Base-by-base conservation (phyloP, 2,888 invertebrate species). In the Mythimna ferrago region DNA sequence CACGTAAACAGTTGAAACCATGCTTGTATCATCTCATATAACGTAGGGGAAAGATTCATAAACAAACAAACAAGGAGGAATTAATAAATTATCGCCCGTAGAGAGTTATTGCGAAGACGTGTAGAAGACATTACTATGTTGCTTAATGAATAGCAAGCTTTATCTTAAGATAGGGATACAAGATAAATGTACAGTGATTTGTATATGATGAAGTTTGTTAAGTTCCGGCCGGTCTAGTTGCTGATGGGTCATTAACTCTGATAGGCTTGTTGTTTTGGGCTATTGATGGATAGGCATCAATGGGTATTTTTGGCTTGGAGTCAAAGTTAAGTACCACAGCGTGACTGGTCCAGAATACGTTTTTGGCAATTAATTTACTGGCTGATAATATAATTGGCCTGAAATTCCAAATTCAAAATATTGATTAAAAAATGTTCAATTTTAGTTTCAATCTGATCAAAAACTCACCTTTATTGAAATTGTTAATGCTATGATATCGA, bases 11-110 rank as follows among this genome's bases (percentile, higher is more conserved):
- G 86, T 88, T 88, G 76, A 83, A 71, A 71, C 66, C 51, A 71
- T 66, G 79, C 74, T 74, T 80, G 76, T 76, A 83, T 76, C 78
- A 75, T 80, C 67, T 58, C 73, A 74, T 85, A 76, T 81, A 32
- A 5, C 5, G 32, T 32, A 83, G 86, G 87, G 87, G 83, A 85
- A 80, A 92, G 93, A 92, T 93, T 94, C 94, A 93, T 90, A 86
- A 87, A 87, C 89, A 91, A 71, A 91, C 94, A 93, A 94, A 94
- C 93, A 93, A 92, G 91, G 91, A 86, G 91, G 92, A 94, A 95
- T 95, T 94, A 95, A 95, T 95, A 94, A 94, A 95, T 95, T 94
- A 94, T 93, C 92, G 91, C 92, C 85, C 82, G 81, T 81, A 80
- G 89, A 88, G 87, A 91, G 89, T 90, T 89, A 91, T 92, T 87